These are phyloP conservation scores for Corythoichthys haematopterus DNA, from an alignment of 2,113 vertebrate species.

Conservation along the genomic window DNA sequence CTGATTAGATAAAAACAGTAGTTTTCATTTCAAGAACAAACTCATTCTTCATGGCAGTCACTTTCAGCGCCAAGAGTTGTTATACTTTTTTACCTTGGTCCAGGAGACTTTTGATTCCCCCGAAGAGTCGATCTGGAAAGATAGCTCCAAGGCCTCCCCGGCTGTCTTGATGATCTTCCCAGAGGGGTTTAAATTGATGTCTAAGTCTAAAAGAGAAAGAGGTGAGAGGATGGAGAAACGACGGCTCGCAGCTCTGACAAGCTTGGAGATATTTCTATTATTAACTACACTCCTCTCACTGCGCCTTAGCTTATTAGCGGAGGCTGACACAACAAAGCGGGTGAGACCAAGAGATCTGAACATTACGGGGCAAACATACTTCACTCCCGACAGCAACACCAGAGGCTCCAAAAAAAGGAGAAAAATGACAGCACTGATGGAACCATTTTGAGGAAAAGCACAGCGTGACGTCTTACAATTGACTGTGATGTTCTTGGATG, in stretches of 20 bases:
- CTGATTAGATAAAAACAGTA: slow-evolving; percentile 41
- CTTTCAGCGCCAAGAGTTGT: neutral
- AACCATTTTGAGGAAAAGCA: slow-evolving; percentile 1
- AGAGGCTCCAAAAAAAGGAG: neutral
- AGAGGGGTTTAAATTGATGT: slow-evolving; percentile 79
- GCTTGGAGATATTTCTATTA: slow-evolving; percentile 34
- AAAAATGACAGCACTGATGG: slow-evolving; percentile 5
- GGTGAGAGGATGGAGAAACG: slow-evolving; percentile 33
- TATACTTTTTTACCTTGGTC: slow-evolving; percentile 78
- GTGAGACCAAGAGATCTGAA: slow-evolving; percentile 7
- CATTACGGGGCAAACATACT: neutral
- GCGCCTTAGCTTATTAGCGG: slow-evolving; percentile 43
- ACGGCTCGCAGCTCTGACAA: slow-evolving; percentile 43
- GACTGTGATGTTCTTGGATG: slow-evolving; percentile 74
- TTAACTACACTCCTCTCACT: slow-evolving; percentile 39
- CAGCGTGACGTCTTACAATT: slow-evolving; percentile 79
- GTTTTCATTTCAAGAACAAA: slow-evolving; percentile 3
- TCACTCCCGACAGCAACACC: neutral
- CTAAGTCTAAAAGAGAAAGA: slow-evolving; percentile 77
- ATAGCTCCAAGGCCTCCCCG: slow-evolving; percentile 76
- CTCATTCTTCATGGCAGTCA: neutral
- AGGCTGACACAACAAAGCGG: slow-evolving; percentile 41
- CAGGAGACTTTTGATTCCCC: slow-evolving; percentile 77
- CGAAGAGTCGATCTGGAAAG: slow-evolving; percentile 77
- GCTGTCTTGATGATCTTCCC: slow-evolving; percentile 77